phyloP scores from a whole-genome alignment of 2,888 invertebrate genomes.

The Globia sparganii region DNA sequence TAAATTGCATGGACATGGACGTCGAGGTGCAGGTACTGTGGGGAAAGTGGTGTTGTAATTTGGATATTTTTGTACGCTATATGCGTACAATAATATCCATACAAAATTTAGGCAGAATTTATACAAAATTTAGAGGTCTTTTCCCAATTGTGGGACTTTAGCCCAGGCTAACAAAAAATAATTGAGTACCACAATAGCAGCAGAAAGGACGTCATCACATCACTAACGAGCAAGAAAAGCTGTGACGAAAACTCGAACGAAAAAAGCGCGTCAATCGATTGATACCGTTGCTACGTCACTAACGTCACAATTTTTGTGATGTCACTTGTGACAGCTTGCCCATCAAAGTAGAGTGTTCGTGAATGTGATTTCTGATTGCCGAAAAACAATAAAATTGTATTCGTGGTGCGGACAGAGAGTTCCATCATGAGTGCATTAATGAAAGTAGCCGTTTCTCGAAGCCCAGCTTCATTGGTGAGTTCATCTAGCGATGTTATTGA shows the following conservation, averaged over 20 bases:
- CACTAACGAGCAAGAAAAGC: neutral
- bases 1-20: neutral
- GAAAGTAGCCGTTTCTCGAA: conserved; percentile 85
- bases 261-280: neutral
- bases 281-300: conserved; percentile 19
- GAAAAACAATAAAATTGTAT: conserved; percentile 76
- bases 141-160: neutral
- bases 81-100: too few species aligned
- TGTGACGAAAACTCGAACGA: neutral
- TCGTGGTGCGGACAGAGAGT: conserved; percentile 90
- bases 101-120: neutral
- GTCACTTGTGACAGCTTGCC: conserved; percentile 22
- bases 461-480: conserved; percentile 85
- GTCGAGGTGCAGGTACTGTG: neutral
- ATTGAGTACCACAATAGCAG: neutral
- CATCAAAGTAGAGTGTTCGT: conserved; percentile 58
- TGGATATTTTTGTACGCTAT: neutral
- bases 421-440: conserved; percentile 90
- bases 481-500: conserved; percentile 49
- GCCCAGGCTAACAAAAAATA: neutral
- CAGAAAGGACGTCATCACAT: neutral
- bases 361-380: conserved; percentile 71
- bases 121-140: neutral
- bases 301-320: conserved; percentile 43
- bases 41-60: neutral